Evolutionary conservation across 2,888 invertebrate species (phyloP), one percentile per base, ranked within the genome.

Genomic region (Eulithis testata): DNA sequence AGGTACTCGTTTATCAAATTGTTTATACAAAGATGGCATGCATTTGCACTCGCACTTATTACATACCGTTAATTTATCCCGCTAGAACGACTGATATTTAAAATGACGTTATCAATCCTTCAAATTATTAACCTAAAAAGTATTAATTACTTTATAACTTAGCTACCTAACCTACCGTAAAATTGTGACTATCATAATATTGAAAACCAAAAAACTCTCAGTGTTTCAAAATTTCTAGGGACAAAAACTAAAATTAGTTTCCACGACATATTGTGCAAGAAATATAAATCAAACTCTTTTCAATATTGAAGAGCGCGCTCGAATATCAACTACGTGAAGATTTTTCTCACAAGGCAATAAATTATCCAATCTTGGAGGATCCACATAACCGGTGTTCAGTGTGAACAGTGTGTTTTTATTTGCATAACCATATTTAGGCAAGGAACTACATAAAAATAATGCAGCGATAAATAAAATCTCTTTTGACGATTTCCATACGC

Each of bases 271-370:
- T 76, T 75, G 78, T 78, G 68, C 49, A 52, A 4, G 70, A 74
- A 73, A 76, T 77, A 88, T 89, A 89, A 87, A 89, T 88, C 88
- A 88, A 76, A 79, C 12, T 50, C 57, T 40, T 65, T 72, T 76
- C 80, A 78, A 83, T 86, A 83, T 77, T 74, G 73, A 60, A 71
- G 73, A 74, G 73, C 78, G 76, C 77, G 76, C 75, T 77, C 76
- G 73, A 80, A 81, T 88, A 87, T 88, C 86, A 83, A 81, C 78
- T 80, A 89, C 88, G 89, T 89, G 89, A 87, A 56, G 57, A 64
- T 62, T 59, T 69, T 68, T 63, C 64, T 45, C 59, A 56, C 47
- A 45, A 31, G 60, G 63, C 65, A 52, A 70, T 72, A 70, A 69
- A 70, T 69, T 67, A 67, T 62, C 57, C 53, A 36, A 52, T 54